Conservation (phyloP, 2,888 invertebrate genomes). For the Phaedon cochleariae region DNA sequence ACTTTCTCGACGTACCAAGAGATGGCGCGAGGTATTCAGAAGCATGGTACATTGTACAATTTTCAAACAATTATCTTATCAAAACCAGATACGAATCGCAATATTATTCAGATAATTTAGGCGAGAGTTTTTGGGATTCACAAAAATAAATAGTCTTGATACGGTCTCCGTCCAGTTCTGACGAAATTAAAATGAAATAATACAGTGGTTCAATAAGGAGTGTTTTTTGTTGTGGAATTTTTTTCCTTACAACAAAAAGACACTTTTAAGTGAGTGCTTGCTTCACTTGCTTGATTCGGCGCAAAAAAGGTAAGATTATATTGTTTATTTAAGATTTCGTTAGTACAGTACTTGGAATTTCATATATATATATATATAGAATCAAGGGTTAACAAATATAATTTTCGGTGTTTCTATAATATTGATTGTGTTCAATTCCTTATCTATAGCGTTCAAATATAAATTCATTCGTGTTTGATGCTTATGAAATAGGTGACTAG, state of each 20-base stretch:
- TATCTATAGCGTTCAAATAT: too few relatives aligned
- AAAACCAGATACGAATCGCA: not conserved
- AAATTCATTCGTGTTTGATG: too few relatives aligned
- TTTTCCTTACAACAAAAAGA: conserved; percentile 7
- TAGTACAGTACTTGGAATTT: too few relatives aligned
- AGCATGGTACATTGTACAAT: not conserved
- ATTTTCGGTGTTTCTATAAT: too few relatives aligned
- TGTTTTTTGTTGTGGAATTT: conserved; percentile 11
- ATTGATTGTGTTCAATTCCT: too few relatives aligned
- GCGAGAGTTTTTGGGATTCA: conserved; percentile 12
- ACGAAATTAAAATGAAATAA: not conserved
- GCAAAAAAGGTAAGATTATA: conserved; percentile 10
- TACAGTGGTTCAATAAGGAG: not conserved
- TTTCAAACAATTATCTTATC: conserved; percentile 9
- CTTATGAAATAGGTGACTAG: too few relatives aligned
- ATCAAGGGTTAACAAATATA: too few relatives aligned
- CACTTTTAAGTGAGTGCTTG: not conserved
- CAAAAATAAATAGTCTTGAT: not conserved
- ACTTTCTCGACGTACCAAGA: not conserved
- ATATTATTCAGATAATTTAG: not conserved
- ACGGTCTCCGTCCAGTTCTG: not conserved
- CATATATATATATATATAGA: too few relatives aligned
- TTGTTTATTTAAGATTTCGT: not conserved
- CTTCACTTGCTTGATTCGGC: too few relatives aligned
- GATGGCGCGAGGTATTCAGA: not conserved